Base-by-base conservation (phyloP, 2,888 invertebrate genomes). In the Craniophora ligustri region DNA sequence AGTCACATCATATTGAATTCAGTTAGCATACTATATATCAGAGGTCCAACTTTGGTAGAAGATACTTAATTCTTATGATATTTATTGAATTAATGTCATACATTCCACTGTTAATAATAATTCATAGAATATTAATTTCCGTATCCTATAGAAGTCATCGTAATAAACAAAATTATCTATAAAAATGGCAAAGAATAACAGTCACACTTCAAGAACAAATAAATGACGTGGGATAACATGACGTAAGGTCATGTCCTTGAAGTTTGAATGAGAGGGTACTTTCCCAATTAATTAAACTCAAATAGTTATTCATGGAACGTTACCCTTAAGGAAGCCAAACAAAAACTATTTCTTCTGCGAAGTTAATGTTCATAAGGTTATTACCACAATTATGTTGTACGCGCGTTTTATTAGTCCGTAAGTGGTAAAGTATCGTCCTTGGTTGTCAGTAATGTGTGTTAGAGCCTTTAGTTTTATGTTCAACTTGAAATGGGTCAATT, bases 381-480 rank as follows among this genome's bases (percentile, higher is more conserved):
- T 68, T 44, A 58, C 60, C 51, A 38, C 68, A 75, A 74, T 72
- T 66, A 66, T 66, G 66, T 55, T 46, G 57, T 58, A 51, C 62
- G 62, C 51, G 56, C 31, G 58, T 75, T 79, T 81, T 79, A 81
- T 79, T 80, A 63, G 69, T 46, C 60, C 36, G 57, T 75, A 70
- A 81, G 80, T 73, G 72, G 69, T 42, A 45, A 69, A 77, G 73
- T 72, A 73, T 69, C 62, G 73, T 68, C 69, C 63, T 67, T 69
- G 69, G 58, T 49, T 48, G 63, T 40, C 50, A 31, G 69, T 75
- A 66, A 75, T 76, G 68, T 75, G 67, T 59, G 63, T 51, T 35
- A 49, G 54, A 47, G 69, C 66, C 75, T 75, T 81, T 72, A 76
- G 71, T 80, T 81, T 81, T 78, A 78, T 74, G 72, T 64, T 48